Percentiles rank a stretch among this genome's conserved stretches.
phyloP scores from a whole-genome alignment of 2,797 vertebrate species.

The Intellagama lesueurii region DNA sequence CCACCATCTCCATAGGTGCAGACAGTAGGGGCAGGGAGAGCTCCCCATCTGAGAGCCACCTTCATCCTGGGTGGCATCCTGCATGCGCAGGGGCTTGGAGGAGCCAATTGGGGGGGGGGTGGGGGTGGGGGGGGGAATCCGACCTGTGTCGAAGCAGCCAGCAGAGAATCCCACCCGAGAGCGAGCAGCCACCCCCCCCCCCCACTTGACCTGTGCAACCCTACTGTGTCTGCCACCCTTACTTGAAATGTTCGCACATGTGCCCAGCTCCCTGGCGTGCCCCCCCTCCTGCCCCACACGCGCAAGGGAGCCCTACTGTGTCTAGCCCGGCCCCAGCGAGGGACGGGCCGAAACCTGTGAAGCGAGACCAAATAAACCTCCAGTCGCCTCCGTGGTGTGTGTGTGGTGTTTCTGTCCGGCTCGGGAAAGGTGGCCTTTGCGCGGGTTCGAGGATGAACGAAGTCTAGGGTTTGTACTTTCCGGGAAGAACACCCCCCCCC shows the following conservation, averaged over 20 bases:
- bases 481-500: too few relatives aligned
- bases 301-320: neutral
- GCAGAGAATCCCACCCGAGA: neutral
- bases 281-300: neutral
- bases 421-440: too few relatives aligned
- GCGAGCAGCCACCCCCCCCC: neutral
- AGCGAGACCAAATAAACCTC: constrained; percentile 49
- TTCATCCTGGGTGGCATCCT: neutral
- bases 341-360: constrained; percentile 15
- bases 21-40: too few relatives aligned
- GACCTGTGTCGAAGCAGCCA: too few relatives aligned
- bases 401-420: neutral
- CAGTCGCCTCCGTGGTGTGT: neutral
- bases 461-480: too few relatives aligned
- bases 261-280: neutral
- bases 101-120: too few relatives aligned
- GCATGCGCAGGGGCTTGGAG: too few relatives aligned
- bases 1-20: too few relatives aligned
- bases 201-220: constrained; percentile 12
- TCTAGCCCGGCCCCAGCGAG: neutral
- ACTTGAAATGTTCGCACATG: neutral
- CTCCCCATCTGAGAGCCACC: too few relatives aligned
- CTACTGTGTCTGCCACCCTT: constrained; percentile 27
- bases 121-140: rapidly evolving
- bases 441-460: too few relatives aligned